A percentile compares a stretch with the other conserved stretches of the same genome.
Conservation (phyloP, 2,113 vertebrate genomes). For the Mesitornis unicolor region DNA sequence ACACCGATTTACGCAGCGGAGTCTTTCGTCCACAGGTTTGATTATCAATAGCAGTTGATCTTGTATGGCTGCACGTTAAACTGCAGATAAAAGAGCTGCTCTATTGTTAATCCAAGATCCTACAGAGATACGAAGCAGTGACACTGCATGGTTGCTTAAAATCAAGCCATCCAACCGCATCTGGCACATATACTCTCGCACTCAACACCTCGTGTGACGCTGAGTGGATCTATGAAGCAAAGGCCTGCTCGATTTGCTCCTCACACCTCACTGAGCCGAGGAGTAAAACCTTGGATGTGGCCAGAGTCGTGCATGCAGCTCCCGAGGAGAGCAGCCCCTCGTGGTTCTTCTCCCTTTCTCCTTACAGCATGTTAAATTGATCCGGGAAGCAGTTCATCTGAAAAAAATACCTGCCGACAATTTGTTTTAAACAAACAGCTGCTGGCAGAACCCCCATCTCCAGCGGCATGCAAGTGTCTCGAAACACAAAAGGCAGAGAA, state of each 20-base stretch:
- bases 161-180: not conserved
- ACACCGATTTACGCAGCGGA: not conserved
- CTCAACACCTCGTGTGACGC: not conserved
- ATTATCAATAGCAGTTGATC: not conserved
- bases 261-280: not conserved
- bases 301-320: not conserved
- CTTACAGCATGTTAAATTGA: not conserved
- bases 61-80: not conserved
- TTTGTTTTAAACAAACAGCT: slow-evolving; percentile 51
- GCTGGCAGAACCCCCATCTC: slow-evolving; percentile 4
- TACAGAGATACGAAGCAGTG: not conserved
- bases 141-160: not conserved
- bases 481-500: slow-evolving; percentile 47
- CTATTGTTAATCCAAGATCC: not conserved
- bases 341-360: not conserved
- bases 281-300: accelerated
- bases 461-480: not conserved
- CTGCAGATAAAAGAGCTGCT: not conserved
- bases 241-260: not conserved
- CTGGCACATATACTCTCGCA: not conserved
- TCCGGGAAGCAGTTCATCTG: slow-evolving; percentile 5
- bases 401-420: not conserved
- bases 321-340: not conserved
- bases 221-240: not conserved
- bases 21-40: not conserved